Percentiles rank a stretch among this genome's conserved stretches.
phyloP scores from a whole-genome alignment of 2,888 invertebrate species.

The Subacronicta megacephala region DNA sequence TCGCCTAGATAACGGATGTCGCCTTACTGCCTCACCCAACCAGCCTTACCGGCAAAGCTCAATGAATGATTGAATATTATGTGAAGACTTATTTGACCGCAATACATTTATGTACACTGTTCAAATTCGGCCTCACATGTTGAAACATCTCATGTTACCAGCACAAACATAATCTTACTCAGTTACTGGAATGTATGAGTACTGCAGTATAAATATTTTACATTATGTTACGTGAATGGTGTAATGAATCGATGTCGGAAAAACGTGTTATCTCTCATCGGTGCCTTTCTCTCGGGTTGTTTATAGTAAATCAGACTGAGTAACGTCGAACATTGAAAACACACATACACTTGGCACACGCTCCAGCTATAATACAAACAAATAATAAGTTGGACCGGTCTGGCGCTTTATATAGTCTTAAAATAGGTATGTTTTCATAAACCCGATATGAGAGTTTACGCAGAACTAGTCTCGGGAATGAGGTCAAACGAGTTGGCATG shows the following conservation, averaged over 20 bases:
- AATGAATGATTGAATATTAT: slow-evolving; percentile 70
- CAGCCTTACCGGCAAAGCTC: slow-evolving; percentile 57
- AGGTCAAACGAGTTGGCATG: slow-evolving; percentile 87
- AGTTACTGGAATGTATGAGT: slow-evolving; percentile 53
- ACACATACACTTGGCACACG: slow-evolving; percentile 81
- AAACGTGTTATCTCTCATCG: slow-evolving; percentile 65
- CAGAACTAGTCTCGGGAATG: slow-evolving; percentile 84
- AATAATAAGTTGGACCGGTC: slow-evolving; percentile 81
- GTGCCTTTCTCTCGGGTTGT: slow-evolving; percentile 64
- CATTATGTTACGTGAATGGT: slow-evolving; percentile 55
- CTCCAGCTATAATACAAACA: slow-evolving; percentile 79
- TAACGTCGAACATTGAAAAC: slow-evolving; percentile 72
- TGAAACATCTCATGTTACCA: slow-evolving; percentile 60
- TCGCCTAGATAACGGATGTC: slow-evolving; percentile 61
- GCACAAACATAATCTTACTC: slow-evolving; percentile 59
- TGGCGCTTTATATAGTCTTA: slow-evolving; percentile 77
- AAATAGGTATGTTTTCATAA: slow-evolving; percentile 87
- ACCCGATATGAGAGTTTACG: slow-evolving; percentile 85
- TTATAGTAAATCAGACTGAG: slow-evolving; percentile 72
- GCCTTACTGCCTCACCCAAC: slow-evolving; percentile 39
- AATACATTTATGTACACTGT: slow-evolving; percentile 50
- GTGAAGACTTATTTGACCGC: slow-evolving; percentile 64
- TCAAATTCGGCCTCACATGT: slow-evolving; percentile 58
- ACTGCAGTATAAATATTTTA: slow-evolving; percentile 55
- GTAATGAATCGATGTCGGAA: slow-evolving; percentile 60